These are phyloP conservation scores for Falco naumanni DNA, from an alignment of 2,797 vertebrate genomes.

Conservation along the genomic window DNA sequence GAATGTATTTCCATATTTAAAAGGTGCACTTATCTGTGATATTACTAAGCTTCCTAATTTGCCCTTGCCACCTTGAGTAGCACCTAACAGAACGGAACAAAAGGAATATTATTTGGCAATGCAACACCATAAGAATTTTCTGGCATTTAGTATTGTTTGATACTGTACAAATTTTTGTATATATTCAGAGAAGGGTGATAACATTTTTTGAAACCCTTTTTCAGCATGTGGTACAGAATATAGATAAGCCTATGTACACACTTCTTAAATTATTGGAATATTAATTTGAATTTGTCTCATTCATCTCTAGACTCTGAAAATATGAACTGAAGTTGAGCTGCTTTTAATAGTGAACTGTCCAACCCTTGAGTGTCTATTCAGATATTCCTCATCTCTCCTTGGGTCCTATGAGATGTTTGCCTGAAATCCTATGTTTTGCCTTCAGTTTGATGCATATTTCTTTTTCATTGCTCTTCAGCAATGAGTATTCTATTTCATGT, in stretches of 20 bases:
- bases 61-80: background rate
- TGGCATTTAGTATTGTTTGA: background rate
- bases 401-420: background rate
- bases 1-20: constrained; percentile 64
- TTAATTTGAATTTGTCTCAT: background rate
- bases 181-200: background rate
- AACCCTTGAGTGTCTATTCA: background rate
- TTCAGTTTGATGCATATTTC: constrained; percentile 16
- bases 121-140: background rate
- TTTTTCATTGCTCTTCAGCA: background rate
- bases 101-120: background rate
- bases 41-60: constrained; percentile 21
- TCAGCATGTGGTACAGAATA: background rate
- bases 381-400: background rate
- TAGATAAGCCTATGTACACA: background rate
- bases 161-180: background rate
- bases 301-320: background rate
- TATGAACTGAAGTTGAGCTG: background rate
- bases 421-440: background rate
- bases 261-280: background rate
- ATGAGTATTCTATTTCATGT: constrained; percentile 1
- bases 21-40: constrained; percentile 13
- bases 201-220: background rate
- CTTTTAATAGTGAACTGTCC: background rate
- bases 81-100: background rate